Evolutionary conservation across 2,797 vertebrate species (phyloP).

Genomic region (Chelonia mydas): DNA sequence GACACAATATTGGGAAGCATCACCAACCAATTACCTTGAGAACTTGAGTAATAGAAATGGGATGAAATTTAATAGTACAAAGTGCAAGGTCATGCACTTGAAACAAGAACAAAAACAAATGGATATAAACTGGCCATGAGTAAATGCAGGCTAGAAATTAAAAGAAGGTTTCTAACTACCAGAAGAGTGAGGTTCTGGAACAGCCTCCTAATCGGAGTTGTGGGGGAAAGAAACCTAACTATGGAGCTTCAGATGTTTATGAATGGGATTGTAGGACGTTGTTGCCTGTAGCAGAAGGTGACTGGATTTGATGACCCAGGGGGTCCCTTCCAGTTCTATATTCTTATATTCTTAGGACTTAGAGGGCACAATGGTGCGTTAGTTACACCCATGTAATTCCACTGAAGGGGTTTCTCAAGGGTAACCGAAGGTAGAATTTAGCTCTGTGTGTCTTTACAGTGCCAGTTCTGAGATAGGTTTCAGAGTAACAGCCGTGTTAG

Average conservation of each 20-base stretch:
- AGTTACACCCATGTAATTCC: slow-evolving; percentile 10
- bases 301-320: background rate
- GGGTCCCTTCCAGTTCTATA: background rate
- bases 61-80: background rate
- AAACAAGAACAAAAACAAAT: background rate
- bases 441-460: background rate
- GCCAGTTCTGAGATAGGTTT: background rate
- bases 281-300: background rate
- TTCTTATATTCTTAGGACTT: background rate
- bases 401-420: background rate
- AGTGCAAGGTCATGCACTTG: background rate
- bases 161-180: background rate
- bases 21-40: background rate
- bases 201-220: background rate
- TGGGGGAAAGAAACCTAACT: background rate
- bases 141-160: background rate
- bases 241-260: background rate
- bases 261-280: background rate
- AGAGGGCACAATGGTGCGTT: background rate
- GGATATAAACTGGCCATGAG: background rate
- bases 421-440: background rate
- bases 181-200: background rate
- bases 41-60: background rate
- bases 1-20: background rate
- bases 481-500: too few relatives aligned